Evolutionary conservation across 2,797 vertebrate species (phyloP).

Genomic region (Acrocephalus scirpaceus): DNA sequence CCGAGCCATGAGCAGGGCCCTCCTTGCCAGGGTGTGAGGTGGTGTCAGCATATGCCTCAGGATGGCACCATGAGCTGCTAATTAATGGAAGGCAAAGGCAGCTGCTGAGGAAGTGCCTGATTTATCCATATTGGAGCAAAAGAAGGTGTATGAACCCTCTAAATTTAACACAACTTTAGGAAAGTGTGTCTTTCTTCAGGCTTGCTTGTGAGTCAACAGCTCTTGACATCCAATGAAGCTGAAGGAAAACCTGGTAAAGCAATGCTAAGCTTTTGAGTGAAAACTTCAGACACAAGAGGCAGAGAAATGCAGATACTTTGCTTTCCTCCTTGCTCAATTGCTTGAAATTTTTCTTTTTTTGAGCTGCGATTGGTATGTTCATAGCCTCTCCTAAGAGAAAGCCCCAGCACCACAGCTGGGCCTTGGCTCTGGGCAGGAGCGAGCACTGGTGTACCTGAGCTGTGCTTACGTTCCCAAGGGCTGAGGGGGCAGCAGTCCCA

Average conservation of each 20-base stretch:
- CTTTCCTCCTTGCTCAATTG: background rate
- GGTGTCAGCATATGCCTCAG: background rate
- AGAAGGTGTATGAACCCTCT: background rate
- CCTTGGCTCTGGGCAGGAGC: background rate
- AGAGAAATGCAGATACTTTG: slow-evolving; percentile 17
- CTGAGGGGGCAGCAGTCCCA: background rate
- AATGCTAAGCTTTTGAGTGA: background rate
- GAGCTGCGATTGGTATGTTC: background rate
- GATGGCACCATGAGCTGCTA: background rate
- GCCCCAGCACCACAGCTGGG: background rate
- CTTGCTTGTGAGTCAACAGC: background rate
- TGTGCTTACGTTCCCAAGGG: background rate
- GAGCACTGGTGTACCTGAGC: background rate
- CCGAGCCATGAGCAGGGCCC: background rate
- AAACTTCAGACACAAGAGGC: background rate
- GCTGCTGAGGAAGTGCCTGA: background rate
- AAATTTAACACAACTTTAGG: slow-evolving; percentile 3
- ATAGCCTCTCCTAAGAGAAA: background rate
- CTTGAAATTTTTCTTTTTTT: background rate
- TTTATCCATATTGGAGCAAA: background rate
- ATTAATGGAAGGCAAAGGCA: slow-evolving; percentile 13
- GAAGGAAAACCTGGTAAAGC: background rate
- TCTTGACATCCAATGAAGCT: background rate
- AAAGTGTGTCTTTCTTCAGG: background rate
- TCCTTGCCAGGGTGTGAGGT: background rate